Conservation (phyloP, 2,797 vertebrate species). For the Serranus cabrilla region DNA sequence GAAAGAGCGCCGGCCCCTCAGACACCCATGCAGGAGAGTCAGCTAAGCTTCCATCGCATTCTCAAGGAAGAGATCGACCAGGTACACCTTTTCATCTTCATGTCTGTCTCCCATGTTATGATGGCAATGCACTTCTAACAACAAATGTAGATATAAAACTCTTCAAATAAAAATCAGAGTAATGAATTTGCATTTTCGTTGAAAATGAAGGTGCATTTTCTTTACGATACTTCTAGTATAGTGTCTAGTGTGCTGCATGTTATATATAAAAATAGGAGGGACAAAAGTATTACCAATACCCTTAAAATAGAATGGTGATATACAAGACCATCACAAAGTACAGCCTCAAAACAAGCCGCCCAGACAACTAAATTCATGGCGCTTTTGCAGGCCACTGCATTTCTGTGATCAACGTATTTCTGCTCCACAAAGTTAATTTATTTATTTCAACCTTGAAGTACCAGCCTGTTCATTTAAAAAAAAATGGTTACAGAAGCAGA, state of each 20-base stretch:
- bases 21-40: slow-evolving; percentile 86
- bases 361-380: not conserved
- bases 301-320: too few species aligned
- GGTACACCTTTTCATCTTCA: slow-evolving; percentile 75
- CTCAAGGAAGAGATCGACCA: slow-evolving; percentile 94
- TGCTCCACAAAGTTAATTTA: not conserved
- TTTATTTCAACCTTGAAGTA: not conserved
- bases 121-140: not conserved
- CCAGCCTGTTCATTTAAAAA: not conserved
- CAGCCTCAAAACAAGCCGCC: not conserved
- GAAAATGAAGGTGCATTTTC: too few species aligned
- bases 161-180: too few species aligned
- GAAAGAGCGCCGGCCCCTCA: slow-evolving; percentile 82
- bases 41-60: slow-evolving; percentile 95
- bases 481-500: not conserved
- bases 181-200: too few species aligned
- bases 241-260: not conserved
- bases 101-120: not conserved
- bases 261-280: not conserved
- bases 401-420: slow-evolving; percentile 1
- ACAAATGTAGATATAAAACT: not conserved
- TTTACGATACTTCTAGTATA: not conserved
- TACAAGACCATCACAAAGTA: not conserved
- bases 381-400: not conserved
- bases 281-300: too few species aligned